Evolutionary conservation across 2,888 invertebrate species (phyloP).

Genomic region (Oxystoma pomonae): DNA sequence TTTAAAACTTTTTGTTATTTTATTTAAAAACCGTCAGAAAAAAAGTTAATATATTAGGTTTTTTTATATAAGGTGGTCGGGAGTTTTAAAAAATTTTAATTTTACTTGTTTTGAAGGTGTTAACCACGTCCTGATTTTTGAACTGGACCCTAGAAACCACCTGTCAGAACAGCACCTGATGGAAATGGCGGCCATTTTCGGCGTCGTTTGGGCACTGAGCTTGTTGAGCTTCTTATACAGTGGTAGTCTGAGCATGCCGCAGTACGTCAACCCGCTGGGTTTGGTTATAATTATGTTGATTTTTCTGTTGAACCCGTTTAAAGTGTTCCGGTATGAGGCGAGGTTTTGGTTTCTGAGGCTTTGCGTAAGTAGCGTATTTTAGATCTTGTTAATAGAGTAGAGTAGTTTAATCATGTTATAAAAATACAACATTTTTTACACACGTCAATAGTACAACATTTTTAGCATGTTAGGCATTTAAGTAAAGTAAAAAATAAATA

Average conservation of each 20-base stretch:
- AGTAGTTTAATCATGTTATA: background rate
- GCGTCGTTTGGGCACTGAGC: slow-evolving; percentile 69
- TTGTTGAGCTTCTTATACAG: slow-evolving; percentile 64
- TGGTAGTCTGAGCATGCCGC: slow-evolving; percentile 63
- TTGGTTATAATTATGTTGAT: slow-evolving; percentile 63
- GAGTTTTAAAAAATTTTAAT: too few relatives aligned
- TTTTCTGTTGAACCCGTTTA: slow-evolving; percentile 73
- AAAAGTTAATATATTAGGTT: too few relatives aligned
- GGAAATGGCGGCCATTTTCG: slow-evolving; percentile 73
- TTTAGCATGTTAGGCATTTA: too few relatives aligned
- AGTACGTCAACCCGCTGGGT: slow-evolving; percentile 72
- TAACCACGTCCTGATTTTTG: slow-evolving; percentile 80
- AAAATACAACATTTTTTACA: slow-evolving; percentile 34
- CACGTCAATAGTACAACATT: slow-evolving; percentile 48
- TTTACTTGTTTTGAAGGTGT: too few relatives aligned
- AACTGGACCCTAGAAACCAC: slow-evolving; percentile 75
- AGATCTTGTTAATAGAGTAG: background rate
- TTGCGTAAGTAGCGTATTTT: slow-evolving; percentile 54
- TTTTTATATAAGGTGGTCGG: too few relatives aligned
- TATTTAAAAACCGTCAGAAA: too few relatives aligned
- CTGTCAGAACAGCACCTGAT: slow-evolving; percentile 71
- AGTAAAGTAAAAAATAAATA: too few relatives aligned
- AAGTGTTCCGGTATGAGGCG: slow-evolving; percentile 70
- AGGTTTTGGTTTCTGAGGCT: slow-evolving; percentile 69
- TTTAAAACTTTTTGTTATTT: too few relatives aligned